phyloP scores from a whole-genome alignment of 2,888 invertebrate genomes.

The Macroteleia sp. region DNA sequence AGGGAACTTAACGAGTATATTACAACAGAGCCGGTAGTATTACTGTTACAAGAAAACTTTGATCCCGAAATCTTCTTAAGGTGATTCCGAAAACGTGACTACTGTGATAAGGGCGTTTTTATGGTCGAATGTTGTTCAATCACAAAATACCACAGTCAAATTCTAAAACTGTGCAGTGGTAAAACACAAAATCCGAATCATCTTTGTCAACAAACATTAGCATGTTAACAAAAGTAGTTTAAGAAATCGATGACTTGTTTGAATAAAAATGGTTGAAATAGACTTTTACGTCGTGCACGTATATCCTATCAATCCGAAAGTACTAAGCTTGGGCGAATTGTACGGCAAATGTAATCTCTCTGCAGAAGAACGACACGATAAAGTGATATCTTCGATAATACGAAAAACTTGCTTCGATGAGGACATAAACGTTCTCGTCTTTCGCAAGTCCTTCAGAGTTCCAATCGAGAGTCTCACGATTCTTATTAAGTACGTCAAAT shows the following conservation, averaged over 20 bases:
- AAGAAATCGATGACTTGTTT: conserved; percentile 81
- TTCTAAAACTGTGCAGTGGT: too few relatives aligned
- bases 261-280: conserved; percentile 85
- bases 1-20: not conserved
- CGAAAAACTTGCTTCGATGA: conserved; percentile 89
- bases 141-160: too few relatives aligned
- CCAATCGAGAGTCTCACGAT: conserved; percentile 36
- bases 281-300: conserved; percentile 88
- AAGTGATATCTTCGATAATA: conserved; percentile 93
- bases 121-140: too few relatives aligned
- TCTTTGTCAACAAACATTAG: too few relatives aligned
- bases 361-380: conserved; percentile 95
- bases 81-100: too few relatives aligned
- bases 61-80: too few relatives aligned
- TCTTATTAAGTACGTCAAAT: conserved; percentile 57
- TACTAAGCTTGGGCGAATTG: conserved; percentile 93
- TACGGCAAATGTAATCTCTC: conserved; percentile 96
- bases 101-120: too few relatives aligned
- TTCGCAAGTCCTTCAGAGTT: conserved; percentile 46
- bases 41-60: too few relatives aligned
- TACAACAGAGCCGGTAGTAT: not conserved
- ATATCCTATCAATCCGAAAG: conserved; percentile 94
- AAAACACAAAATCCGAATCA: too few relatives aligned
- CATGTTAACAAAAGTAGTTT: too few relatives aligned
- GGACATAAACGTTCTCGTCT: conserved; percentile 50